Conservation (phyloP, 2,888 invertebrate genomes). For the Pristionchus fissidentatus region DNA sequence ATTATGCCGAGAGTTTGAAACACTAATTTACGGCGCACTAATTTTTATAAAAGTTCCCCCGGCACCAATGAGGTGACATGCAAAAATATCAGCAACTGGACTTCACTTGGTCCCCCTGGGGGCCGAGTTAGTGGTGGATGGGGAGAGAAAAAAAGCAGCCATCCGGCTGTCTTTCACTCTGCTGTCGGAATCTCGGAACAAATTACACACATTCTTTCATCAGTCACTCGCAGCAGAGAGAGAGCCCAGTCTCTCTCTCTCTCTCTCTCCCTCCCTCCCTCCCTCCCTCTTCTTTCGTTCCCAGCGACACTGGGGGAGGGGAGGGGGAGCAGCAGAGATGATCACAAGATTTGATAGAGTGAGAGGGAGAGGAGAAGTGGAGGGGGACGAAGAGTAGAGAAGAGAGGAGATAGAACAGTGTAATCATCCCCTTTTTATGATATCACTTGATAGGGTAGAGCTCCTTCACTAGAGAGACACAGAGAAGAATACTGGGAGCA, state of each 20-base stretch:
- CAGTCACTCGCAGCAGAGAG: neutral
- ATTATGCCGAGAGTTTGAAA: no score
- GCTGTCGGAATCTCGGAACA: neutral
- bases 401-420: neutral
- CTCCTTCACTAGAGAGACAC: no score
- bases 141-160: neutral
- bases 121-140: no score
- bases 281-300: neutral
- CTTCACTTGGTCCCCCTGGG: no score
- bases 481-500: no score
- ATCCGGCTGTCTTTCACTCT: neutral
- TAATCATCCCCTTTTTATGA: neutral
- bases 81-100: no score
- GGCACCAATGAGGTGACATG: no score
- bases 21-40: no score
- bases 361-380: neutral
- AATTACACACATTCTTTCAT: constrained; percentile 34
- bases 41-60: no score
- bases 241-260: neutral
- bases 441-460: no score
- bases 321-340: no score
- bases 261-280: neutral
- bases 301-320: no score
- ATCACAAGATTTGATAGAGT: constrained; percentile 37
- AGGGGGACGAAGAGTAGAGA: neutral